Evolutionary conservation across 2,888 invertebrate genomes (phyloP).

Genomic region (Papilio demoleus): DNA sequence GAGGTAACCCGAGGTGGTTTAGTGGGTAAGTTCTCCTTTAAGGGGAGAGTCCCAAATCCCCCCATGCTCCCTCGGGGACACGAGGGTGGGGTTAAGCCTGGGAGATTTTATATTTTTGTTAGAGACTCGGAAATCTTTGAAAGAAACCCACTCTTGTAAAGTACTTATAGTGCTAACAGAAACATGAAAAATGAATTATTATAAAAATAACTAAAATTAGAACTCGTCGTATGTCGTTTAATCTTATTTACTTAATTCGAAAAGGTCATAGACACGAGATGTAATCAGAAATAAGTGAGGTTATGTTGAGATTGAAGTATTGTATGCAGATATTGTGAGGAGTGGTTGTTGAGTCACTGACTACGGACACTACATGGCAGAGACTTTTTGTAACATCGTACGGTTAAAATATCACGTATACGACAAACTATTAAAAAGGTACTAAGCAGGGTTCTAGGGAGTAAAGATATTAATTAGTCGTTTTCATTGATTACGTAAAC

Average conservation of each 20-base stretch:
- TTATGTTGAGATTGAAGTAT: slow-evolving; percentile 28
- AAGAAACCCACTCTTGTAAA: too few relatives aligned
- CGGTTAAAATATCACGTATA: background rate
- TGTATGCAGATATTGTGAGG: slow-evolving; percentile 39
- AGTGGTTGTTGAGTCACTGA: slow-evolving; percentile 36
- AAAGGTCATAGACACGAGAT: slow-evolving; percentile 26
- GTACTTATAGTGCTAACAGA: too few relatives aligned
- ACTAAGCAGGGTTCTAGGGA: too few relatives aligned
- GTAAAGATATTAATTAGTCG: too few relatives aligned
- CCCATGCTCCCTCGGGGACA: too few relatives aligned
- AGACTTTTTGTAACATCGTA: slow-evolving; percentile 1
- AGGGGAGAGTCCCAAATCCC: too few relatives aligned
- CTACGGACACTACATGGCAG: background rate
- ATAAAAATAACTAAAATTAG: background rate
- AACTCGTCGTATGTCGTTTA: background rate
- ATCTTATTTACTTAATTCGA: slow-evolving; percentile 9
- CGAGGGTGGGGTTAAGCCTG: too few relatives aligned
- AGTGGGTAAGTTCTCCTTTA: too few relatives aligned
- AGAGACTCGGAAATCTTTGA: too few relatives aligned
- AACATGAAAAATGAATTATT: background rate
- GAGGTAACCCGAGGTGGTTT: too few relatives aligned
- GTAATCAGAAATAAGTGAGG: slow-evolving; percentile 19
- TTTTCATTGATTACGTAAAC: too few relatives aligned
- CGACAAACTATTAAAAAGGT: background rate
- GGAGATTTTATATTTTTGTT: too few relatives aligned